Percentiles rank a stretch among this genome's conserved stretches.
phyloP scores from a whole-genome alignment of 2,797 vertebrate genomes.

The Alfaro cultratus region DNA sequence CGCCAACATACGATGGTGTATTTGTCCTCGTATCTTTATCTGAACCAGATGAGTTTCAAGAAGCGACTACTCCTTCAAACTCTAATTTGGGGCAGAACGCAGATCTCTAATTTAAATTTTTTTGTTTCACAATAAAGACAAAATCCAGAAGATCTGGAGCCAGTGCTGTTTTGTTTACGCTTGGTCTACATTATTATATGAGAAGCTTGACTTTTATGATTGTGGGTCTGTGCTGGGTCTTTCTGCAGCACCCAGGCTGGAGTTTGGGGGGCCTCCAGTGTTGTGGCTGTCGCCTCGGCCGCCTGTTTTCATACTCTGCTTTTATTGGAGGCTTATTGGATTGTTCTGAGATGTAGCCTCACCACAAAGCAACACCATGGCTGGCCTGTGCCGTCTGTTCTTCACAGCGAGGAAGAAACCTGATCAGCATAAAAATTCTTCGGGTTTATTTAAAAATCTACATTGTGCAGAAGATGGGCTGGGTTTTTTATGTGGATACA shows the following conservation, averaged over 20 bases:
- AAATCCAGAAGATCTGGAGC: neutral
- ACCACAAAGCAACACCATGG: constrained; percentile 43
- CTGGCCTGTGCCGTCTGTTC: constrained; percentile 21
- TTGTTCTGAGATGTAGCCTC: constrained; percentile 32
- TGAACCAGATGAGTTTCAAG: constrained; percentile 1
- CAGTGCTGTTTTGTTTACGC: constrained; percentile 30
- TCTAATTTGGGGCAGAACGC: neutral
- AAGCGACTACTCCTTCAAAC: neutral
- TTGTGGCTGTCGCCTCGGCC: constrained; percentile 13
- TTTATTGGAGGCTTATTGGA: constrained; percentile 45
- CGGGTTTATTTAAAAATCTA: constrained; percentile 24
- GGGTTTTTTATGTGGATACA: constrained; percentile 26
- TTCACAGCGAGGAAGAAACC: neutral
- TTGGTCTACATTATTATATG: constrained; percentile 24
- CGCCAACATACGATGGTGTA: neutral
- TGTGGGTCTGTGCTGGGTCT: constrained; percentile 15
- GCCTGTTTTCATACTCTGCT: constrained; percentile 20
- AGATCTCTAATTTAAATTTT: constrained; percentile 11
- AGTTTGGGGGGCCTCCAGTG: constrained; percentile 21
- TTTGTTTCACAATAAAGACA: constrained; percentile 16
- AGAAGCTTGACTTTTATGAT: constrained; percentile 43
- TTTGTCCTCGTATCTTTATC: neutral
- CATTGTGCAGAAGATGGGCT: constrained; percentile 27
- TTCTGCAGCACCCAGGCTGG: constrained; percentile 25
- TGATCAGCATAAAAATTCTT: constrained; percentile 5